These are phyloP conservation scores for Platycheirus albimanus DNA, from an alignment of 2,888 invertebrate species.

Conservation along the genomic window DNA sequence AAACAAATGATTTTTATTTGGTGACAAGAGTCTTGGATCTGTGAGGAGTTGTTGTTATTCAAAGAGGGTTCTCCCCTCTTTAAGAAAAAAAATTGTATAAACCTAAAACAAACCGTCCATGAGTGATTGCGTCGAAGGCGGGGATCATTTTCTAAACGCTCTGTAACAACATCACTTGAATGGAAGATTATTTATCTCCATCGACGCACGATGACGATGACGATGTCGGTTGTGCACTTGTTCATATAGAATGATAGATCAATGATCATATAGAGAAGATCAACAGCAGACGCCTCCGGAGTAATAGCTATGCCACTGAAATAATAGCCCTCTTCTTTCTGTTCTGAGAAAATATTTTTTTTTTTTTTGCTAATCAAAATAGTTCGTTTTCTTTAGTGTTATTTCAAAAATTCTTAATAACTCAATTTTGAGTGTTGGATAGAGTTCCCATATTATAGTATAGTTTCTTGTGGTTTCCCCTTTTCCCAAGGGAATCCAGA, in stretches of 20 bases:
- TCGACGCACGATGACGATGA: too few species aligned
- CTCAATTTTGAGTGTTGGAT: constrained; percentile 48
- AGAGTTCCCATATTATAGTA: constrained; percentile 33
- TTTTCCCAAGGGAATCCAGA: constrained; percentile 50
- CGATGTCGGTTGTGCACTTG: constrained; percentile 66
- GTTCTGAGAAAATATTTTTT: constrained; percentile 47
- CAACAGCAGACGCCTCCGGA: constrained; percentile 20
- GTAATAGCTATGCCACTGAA: neutral
- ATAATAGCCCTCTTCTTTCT: neutral
- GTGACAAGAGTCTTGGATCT: constrained; percentile 50
- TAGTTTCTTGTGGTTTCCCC: constrained; percentile 8
- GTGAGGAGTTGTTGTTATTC: neutral
- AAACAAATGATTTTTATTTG: constrained; percentile 69
- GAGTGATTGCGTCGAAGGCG: constrained; percentile 44
- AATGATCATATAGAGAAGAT: neutral
- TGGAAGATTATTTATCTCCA: constrained; percentile 59
- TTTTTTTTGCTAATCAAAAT: constrained; percentile 57
- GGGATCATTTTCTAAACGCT: constrained; percentile 62
- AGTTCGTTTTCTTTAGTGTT: constrained; percentile 25
- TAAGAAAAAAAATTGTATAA: neutral
- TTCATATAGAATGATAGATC: constrained; percentile 34
- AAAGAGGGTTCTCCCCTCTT: constrained; percentile 36
- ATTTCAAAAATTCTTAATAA: constrained; percentile 48
- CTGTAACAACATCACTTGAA: constrained; percentile 60
- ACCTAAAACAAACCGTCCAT: constrained; percentile 47